Base-by-base conservation (phyloP, 2,888 invertebrate species). In the Drosophila neonasuta region DNA sequence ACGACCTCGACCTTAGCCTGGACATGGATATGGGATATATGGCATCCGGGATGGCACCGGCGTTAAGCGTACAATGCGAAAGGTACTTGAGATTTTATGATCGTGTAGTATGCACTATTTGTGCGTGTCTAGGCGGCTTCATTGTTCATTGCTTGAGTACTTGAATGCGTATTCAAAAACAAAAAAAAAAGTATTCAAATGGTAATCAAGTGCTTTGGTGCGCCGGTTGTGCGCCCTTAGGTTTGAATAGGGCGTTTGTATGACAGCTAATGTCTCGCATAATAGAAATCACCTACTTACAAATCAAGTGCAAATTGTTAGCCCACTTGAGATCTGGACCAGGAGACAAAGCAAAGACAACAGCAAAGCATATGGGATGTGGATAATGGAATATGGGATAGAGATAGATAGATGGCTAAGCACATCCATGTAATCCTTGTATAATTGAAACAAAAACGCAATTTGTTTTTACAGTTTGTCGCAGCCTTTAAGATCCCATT, bases 391-490 rank as follows among this genome's bases (percentile, higher is more conserved):
- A 10, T 10, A 39, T n/a, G n/a, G 34, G 34, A 52, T 51, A 15
- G 34, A 45, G 44, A 17, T 51, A 15, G 34, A 45, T 34, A 17
- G 29, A 13, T 10, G 10, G 9, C 15, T 29, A 56, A 36, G 46
- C 32, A 39, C 50, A 57, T 71, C 55, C 61, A 60, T 74, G 78
- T 81, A 81, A 81, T 86, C 84, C 84, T 82, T 73, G 81, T 81
- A 83, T 86, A 83, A 86, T 83, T 86, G 82, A 86, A 86, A 82
- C 87, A 84, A 86, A 45, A 83, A 72, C 70, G 77, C 77, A 86
- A 86, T 85, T 83, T 83, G 83, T 83, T 83, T 81, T 83, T 86
- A 84, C 86, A 83, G 86, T 83, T 83, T 86, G 82, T 84, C 75
- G 74, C 81, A 81, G 83, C 80, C 80, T 58, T 77, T 74, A 51